A percentile compares a stretch with the other conserved stretches of the same genome.
phyloP scores from a whole-genome alignment of 2,113 vertebrate genomes.

The Perca flavescens region DNA sequence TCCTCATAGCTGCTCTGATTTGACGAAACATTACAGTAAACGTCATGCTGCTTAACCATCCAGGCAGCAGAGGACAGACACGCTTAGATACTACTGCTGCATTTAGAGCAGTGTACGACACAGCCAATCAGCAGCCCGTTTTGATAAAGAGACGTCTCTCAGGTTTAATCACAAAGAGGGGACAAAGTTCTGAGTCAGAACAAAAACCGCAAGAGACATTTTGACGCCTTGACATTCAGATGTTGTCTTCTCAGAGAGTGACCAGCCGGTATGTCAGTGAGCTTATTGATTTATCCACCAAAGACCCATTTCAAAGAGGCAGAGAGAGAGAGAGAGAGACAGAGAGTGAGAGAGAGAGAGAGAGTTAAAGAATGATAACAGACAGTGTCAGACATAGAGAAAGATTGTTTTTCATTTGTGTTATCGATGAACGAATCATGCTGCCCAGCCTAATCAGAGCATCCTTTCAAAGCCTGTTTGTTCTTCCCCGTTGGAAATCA shows the following conservation, averaged over 20 bases:
- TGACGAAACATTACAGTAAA: neutral
- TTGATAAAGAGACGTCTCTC: neutral
- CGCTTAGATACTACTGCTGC: neutral
- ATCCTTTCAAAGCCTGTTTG: constrained; percentile 59
- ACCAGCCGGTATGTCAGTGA: constrained; percentile 4
- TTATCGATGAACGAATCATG: constrained; percentile 64
- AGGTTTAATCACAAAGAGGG: neutral
- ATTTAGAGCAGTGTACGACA: neutral
- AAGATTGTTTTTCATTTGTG: constrained; percentile 63
- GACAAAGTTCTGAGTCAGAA: neutral
- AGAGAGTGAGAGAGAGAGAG: neutral
- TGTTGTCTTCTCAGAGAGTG: neutral
- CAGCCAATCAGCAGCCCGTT: neutral
- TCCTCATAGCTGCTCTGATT: neutral
- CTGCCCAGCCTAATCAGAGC: constrained; percentile 55
- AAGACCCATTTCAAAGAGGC: constrained; percentile 7
- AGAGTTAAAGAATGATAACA: constrained; percentile 22
- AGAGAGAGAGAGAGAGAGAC: constrained; percentile 5
- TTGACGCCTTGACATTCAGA: constrained; percentile 1
- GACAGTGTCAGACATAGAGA: constrained; percentile 18
- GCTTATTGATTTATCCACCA: constrained; percentile 31
- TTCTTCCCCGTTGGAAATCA: constrained; percentile 50
- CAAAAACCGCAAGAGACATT: neutral
- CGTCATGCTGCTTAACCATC: neutral
- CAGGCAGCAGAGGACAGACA: too few relatives aligned